Evolutionary conservation across 2,797 vertebrate genomes (phyloP).

Genomic region (Takifugu rubripes): DNA sequence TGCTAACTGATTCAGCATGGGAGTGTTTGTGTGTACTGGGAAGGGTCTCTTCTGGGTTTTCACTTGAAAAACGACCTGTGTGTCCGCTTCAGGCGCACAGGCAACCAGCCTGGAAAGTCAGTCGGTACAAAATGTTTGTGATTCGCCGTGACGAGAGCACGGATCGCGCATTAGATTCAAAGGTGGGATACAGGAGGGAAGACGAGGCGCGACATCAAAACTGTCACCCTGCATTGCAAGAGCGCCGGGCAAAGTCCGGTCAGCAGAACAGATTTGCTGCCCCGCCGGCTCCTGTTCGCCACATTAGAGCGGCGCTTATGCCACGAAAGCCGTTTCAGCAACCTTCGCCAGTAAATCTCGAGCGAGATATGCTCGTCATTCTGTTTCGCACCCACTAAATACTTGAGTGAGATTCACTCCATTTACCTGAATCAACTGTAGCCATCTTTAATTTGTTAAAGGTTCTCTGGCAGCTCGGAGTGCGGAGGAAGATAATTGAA

Average conservation of each 20-base stretch:
- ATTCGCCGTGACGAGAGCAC: constrained; percentile 42
- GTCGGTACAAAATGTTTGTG: constrained; percentile 29
- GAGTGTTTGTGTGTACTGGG: neutral
- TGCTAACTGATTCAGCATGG: constrained; percentile 39
- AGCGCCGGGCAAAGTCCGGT: constrained; percentile 25
- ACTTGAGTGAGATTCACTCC: constrained; percentile 48
- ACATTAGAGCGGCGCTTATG: constrained; percentile 1
- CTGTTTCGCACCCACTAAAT: constrained; percentile 29
- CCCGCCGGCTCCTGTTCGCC: constrained; percentile 1
- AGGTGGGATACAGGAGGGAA: constrained; percentile 24
- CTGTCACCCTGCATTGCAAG: constrained; percentile 49
- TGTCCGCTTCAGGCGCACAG: neutral
- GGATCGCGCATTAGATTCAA: constrained; percentile 47
- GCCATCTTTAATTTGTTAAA: constrained; percentile 63
- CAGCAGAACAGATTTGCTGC: constrained; percentile 42
- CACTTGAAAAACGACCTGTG: constrained; percentile 29
- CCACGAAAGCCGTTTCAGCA: neutral
- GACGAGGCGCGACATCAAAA: constrained; percentile 45
- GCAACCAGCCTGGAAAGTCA: constrained; percentile 11
- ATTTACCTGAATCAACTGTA: constrained; percentile 65
- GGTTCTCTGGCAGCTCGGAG: constrained; percentile 45
- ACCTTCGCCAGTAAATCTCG: constrained; percentile 10
- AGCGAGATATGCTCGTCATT: constrained; percentile 22
- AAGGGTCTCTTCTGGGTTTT: constrained; percentile 20
- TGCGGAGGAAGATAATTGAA: constrained; percentile 60